Conservation (phyloP, 2,113 vertebrate species). For the Stercorarius parasiticus region DNA sequence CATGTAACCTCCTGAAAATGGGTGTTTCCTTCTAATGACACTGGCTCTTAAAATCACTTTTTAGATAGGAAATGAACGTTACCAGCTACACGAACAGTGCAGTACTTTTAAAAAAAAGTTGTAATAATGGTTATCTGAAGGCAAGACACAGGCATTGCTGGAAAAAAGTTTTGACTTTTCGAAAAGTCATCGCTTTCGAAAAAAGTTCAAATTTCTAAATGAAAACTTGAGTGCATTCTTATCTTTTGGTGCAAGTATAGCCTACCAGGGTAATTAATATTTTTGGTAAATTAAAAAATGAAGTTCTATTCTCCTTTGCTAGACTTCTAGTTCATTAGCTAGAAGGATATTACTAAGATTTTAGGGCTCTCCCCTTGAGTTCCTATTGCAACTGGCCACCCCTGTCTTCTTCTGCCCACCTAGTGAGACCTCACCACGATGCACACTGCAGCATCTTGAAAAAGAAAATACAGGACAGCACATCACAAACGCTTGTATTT, state of each 20-base stretch:
- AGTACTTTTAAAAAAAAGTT: not conserved
- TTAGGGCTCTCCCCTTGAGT: not conserved
- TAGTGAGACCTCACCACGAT: not conserved
- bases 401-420: not conserved
- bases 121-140: not conserved
- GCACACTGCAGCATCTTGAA: not conserved
- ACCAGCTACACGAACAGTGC: not conserved
- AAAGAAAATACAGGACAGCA: not conserved
- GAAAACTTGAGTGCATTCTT: not conserved
- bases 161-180: not conserved
- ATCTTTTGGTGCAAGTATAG: not conserved
- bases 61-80: not conserved
- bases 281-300: not conserved
- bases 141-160: not conserved
- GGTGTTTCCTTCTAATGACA: not conserved
- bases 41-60: not conserved
- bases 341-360: not conserved
- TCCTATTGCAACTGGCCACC: not conserved
- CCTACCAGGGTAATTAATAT: not conserved
- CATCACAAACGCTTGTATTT: not conserved
- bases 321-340: not conserved
- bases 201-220: not conserved
- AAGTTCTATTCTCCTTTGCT: not conserved
- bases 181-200: not conserved
- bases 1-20: not conserved